phyloP scores from a whole-genome alignment of 2,888 invertebrate genomes.

The Ophioninae sp. region DNA sequence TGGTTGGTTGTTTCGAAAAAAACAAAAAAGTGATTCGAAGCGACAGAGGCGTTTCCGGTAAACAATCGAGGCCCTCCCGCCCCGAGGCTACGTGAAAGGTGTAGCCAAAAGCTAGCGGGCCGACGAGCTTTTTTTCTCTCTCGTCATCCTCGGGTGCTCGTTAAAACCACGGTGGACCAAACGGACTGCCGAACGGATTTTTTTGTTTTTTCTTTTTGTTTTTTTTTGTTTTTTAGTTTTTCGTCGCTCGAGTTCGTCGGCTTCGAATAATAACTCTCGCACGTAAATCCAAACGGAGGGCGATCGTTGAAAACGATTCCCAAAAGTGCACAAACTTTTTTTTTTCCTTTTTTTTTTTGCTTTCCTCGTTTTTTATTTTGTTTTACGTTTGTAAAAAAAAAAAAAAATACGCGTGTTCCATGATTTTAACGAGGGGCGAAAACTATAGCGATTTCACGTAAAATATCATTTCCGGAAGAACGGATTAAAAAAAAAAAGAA shows the following conservation, averaged over 20 bases:
- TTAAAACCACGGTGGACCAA: neutral
- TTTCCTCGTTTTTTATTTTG: neutral
- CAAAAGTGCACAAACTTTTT: neutral
- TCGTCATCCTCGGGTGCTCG: neutral
- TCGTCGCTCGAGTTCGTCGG: slow-evolving; percentile 38
- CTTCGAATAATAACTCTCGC: slow-evolving; percentile 40
- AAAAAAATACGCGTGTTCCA: neutral
- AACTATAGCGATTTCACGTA: too few relatives aligned
- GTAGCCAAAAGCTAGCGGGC: neutral
- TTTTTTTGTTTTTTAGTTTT: too few relatives aligned
- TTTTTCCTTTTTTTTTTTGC: neutral
- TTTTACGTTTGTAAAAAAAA: neutral
- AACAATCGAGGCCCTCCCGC: neutral
- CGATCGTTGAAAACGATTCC: slow-evolving; percentile 22
- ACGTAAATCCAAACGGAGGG: neutral
- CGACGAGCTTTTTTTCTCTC: too few relatives aligned
- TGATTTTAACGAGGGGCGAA: neutral
- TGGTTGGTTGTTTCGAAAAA: neutral
- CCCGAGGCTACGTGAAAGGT: neutral
- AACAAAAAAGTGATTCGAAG: neutral
- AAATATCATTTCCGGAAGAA: too few relatives aligned
- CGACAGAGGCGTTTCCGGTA: neutral
- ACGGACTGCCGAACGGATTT: slow-evolving; percentile 35
- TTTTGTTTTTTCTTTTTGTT: too few relatives aligned
- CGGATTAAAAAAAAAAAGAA: too few relatives aligned